Percentiles rank a stretch among this genome's conserved stretches.
phyloP scores from a whole-genome alignment of 2,888 invertebrate genomes.

The Hoplodrina ambigua region DNA sequence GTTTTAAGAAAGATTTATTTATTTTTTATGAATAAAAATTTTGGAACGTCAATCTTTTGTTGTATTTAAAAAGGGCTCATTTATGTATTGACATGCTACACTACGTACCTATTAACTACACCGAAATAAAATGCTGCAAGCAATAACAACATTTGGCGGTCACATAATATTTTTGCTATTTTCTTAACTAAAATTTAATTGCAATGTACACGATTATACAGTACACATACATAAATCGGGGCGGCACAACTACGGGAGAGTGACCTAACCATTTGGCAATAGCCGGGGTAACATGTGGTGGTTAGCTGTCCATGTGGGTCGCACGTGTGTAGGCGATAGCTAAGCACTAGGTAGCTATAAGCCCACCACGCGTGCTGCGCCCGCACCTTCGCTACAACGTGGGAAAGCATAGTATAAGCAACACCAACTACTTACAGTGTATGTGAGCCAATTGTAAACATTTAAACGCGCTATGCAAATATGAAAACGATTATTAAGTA shows the following conservation, averaged over 20 bases:
- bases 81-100: too few relatives aligned
- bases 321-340: slow-evolving; percentile 55
- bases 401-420: background rate
- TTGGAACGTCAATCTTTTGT: slow-evolving; percentile 18
- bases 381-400: slow-evolving; percentile 12
- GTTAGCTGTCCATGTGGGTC: slow-evolving; percentile 50
- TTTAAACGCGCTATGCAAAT: background rate
- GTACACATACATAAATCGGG: slow-evolving; percentile 7
- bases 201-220: background rate
- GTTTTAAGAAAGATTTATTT: slow-evolving; percentile 67
- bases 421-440: background rate
- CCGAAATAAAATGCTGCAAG: too few relatives aligned
- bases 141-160: slow-evolving; percentile 6
- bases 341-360: background rate
- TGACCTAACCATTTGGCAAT: slow-evolving; percentile 40
- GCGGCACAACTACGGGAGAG: background rate
- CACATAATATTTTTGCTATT: background rate
- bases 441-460: background rate
- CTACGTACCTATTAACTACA: too few relatives aligned
- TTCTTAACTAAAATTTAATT: too few relatives aligned
- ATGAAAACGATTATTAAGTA: background rate
- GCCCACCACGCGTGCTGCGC: slow-evolving; percentile 11
- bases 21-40: slow-evolving; percentile 70
- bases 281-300: slow-evolving; percentile 21
- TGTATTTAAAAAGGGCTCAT: slow-evolving; percentile 12